A percentile compares a stretch with the other conserved stretches of the same genome.
These are phyloP conservation scores for Glomeris marginata DNA, from an alignment of 2,888 invertebrate species.

Conservation along the genomic window DNA sequence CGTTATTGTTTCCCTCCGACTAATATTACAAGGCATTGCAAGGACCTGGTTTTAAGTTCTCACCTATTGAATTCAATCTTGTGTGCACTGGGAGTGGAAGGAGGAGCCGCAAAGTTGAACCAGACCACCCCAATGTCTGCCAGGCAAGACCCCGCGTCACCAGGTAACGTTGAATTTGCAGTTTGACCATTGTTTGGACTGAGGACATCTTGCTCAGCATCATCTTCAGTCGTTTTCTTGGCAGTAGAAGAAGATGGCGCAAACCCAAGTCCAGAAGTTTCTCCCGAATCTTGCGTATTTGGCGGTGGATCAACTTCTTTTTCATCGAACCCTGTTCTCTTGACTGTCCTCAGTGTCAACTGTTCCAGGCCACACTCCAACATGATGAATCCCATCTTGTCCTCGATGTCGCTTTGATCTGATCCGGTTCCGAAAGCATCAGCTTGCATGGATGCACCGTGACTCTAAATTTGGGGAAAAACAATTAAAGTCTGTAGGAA, in stretches of 20 bases:
- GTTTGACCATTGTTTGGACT: neutral
- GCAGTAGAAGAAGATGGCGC: neutral
- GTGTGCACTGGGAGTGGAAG: constrained; percentile 78
- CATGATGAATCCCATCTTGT: constrained; percentile 76
- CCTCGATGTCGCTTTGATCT: constrained; percentile 10
- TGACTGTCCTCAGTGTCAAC: constrained; percentile 59
- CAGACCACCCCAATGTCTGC: constrained; percentile 81
- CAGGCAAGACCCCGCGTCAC: constrained; percentile 52
- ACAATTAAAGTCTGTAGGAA: no score
- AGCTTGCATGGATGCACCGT: constrained; percentile 6
- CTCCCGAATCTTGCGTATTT: no score
- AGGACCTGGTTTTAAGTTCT: neutral
- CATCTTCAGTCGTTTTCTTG: neutral
- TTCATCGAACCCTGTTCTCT: constrained; percentile 32
- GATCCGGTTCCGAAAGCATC: constrained; percentile 5
- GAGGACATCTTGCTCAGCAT: neutral
- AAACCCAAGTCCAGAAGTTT: neutral
- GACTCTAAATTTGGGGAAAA: no score
- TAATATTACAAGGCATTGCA: neutral
- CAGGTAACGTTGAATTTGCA: constrained; percentile 19
- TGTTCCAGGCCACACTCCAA: constrained; percentile 92
- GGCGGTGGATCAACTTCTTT: no score
- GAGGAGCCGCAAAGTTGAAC: constrained; percentile 97
- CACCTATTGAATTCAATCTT: constrained; percentile 89
- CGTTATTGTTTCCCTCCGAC: neutral